phyloP scores from a whole-genome alignment of 2,888 invertebrate genomes.

The Hofmannophila pseudospretella region DNA sequence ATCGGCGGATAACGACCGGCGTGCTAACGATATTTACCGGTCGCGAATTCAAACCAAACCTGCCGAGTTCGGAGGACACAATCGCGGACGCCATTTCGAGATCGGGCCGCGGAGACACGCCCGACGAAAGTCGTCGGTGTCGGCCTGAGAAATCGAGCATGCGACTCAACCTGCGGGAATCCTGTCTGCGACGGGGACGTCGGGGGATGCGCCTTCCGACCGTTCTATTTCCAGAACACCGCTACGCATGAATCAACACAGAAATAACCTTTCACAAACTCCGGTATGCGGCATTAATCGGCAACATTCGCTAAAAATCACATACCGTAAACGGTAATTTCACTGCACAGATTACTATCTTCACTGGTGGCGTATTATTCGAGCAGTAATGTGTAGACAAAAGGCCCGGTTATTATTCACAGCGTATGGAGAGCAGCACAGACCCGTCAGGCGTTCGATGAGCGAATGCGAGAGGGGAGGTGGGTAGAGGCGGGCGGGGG shows the following conservation, averaged over 20 bases:
- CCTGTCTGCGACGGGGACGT: constrained; percentile 41
- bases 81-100: constrained; percentile 72
- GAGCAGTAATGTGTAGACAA: constrained; percentile 58
- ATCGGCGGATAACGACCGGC: constrained; percentile 33
- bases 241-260: constrained; percentile 77
- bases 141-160: constrained; percentile 17
- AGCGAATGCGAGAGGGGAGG: constrained; percentile 52
- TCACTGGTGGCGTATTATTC: constrained; percentile 48
- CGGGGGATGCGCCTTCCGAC: constrained; percentile 54
- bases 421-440: constrained; percentile 52
- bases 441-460: constrained; percentile 58
- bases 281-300: constrained; percentile 61
- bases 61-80: constrained; percentile 34
- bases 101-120: constrained; percentile 58
- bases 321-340: constrained; percentile 72
- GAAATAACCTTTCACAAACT: constrained; percentile 75
- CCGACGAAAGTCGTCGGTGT: constrained; percentile 37
- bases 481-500: constrained; percentile 25
- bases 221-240: constrained; percentile 74
- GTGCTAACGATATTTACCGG: constrained; percentile 63
- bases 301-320: constrained; percentile 56
- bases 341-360: constrained; percentile 64
- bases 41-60: constrained; percentile 60
- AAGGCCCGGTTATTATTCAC: constrained; percentile 56
- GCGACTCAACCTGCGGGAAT: constrained; percentile 44